A percentile compares a stretch with the other conserved stretches of the same genome.
These are phyloP conservation scores for Sturmia bella DNA, from an alignment of 2,888 invertebrate genomes.

Conservation along the genomic window DNA sequence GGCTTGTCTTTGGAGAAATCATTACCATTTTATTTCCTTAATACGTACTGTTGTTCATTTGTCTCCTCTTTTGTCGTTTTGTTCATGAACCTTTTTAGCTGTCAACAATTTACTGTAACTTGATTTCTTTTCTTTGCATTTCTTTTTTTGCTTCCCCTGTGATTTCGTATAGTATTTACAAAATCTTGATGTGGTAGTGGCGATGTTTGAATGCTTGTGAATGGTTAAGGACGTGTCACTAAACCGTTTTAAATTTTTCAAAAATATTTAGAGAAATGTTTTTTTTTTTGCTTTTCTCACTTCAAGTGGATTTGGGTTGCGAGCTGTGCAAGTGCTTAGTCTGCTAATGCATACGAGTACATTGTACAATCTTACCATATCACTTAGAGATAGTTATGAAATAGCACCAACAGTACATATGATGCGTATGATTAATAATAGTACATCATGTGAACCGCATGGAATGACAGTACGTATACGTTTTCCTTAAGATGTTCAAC, in stretches of 20 bases:
- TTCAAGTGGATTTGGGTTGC: too few species aligned
- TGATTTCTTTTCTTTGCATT: conserved; percentile 48
- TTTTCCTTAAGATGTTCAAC: too few species aligned
- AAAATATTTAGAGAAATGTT: too few species aligned
- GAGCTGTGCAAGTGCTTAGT: too few species aligned
- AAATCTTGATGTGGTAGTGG: neutral
- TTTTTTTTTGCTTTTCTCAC: too few species aligned
- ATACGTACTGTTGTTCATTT: neutral
- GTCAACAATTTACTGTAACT: conserved; percentile 56
- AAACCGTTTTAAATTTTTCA: neutral
- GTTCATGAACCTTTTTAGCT: conserved; percentile 54
- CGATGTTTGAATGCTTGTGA: neutral
- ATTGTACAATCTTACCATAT: too few species aligned
- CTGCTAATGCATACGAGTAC: too few species aligned
- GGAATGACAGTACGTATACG: too few species aligned
- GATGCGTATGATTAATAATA: too few species aligned
- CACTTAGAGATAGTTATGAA: too few species aligned
- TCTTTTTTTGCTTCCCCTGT: neutral
- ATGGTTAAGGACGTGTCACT: neutral
- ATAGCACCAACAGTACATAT: too few species aligned
- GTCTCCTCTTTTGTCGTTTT: conserved; percentile 17
- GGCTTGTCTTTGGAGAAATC: conserved; percentile 49
- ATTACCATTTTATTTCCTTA: conserved; percentile 5
- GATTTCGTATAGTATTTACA: neutral
- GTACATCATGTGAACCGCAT: too few species aligned